phyloP scores from a whole-genome alignment of 2,888 invertebrate species.

The Imbricaverruca yamaguchii region DNA sequence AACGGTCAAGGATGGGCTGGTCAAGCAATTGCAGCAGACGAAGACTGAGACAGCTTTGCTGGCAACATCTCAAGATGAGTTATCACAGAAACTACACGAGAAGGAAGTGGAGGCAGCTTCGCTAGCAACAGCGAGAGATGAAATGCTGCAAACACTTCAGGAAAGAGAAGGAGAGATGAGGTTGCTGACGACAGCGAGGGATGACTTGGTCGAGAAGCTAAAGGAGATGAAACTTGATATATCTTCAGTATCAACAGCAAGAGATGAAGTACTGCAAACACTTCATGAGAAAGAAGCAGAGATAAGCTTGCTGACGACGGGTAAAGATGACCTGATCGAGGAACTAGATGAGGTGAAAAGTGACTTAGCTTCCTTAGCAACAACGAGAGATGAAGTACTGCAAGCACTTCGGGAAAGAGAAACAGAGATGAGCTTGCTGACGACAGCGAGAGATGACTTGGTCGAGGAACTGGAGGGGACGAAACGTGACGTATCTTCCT shows the following conservation, averaged over 20 bases:
- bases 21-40: neutral
- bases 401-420: constrained; percentile 26
- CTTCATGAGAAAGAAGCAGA: no score
- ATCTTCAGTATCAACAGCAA: no score
- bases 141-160: constrained; percentile 21
- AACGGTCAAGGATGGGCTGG: neutral
- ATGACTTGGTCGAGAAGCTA: no score
- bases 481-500: no score
- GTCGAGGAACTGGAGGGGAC: no score
- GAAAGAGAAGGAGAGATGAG: constrained; percentile 23
- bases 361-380: neutral
- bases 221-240: no score
- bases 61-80: neutral
- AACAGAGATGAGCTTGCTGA: neutral
- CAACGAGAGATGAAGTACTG: neutral
- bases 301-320: neutral
- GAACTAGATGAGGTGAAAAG: neutral
- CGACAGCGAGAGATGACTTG: no score
- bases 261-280: no score
- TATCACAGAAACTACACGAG: neutral
- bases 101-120: neutral
- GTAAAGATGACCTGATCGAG: neutral
- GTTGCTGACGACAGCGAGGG: no score
- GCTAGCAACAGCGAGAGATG: neutral
- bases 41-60: neutral